These are phyloP conservation scores for Heterochromis multidens DNA, from an alignment of 2,113 vertebrate species.

Conservation along the genomic window DNA sequence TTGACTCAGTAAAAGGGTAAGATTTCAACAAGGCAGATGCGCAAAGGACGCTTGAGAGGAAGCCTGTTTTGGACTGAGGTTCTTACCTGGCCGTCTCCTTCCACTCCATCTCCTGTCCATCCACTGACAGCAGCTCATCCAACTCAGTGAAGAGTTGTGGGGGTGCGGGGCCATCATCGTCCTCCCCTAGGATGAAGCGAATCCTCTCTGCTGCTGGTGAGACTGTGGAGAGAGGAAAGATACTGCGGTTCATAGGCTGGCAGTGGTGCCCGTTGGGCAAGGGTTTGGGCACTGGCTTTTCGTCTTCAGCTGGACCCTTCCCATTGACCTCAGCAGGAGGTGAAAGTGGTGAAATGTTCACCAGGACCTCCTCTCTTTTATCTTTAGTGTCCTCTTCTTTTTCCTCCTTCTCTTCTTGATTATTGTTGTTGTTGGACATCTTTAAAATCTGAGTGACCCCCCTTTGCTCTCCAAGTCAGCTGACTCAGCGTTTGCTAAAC, in stretches of 20 bases:
- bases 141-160: constrained; percentile 98
- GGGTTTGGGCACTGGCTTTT: constrained; percentile 43
- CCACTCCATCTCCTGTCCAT: constrained; percentile 99
- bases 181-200: constrained; percentile 95
- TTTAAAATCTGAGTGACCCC: constrained; percentile 14
- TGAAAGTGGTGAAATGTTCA: constrained; percentile 62
- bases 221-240: constrained; percentile 90
- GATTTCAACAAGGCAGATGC: background rate
- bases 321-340: constrained; percentile 66
- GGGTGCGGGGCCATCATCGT: constrained; percentile 90
- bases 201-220: constrained; percentile 94
- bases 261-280: constrained; percentile 57
- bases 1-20: rapidly evolving
- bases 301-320: constrained; percentile 71
- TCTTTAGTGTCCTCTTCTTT: constrained; percentile 35
- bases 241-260: constrained; percentile 84
- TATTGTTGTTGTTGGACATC: constrained; percentile 75
- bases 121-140: constrained; percentile 91
- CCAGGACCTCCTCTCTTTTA: constrained; percentile 44
- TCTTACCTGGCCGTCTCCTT: constrained; percentile 96
- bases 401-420: constrained; percentile 57
- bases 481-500: constrained; percentile 6
- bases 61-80: background rate
- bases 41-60: background rate
- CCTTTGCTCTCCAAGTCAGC: constrained; percentile 20